Evolutionary conservation across 2,797 vertebrate genomes (phyloP).

Genomic region (Eulemur coronatus): DNA sequence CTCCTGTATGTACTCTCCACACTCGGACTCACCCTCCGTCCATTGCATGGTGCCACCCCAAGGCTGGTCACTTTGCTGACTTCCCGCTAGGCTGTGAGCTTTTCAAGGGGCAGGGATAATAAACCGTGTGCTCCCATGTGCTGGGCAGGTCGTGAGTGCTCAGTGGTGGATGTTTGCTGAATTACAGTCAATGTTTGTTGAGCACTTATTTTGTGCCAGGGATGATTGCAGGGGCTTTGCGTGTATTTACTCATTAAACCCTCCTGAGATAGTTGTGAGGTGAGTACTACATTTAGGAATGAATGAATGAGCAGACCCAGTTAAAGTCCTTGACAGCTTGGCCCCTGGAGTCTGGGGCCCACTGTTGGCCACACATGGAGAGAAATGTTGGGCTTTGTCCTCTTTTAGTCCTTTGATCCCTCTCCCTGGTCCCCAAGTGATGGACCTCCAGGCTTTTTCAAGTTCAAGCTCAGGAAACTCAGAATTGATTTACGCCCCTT

Average conservation of each 20-base stretch:
- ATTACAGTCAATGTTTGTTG: not conserved
- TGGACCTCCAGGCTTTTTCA: not conserved
- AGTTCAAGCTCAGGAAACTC: not conserved
- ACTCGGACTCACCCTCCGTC: too few relatives aligned
- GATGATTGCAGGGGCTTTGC: not conserved
- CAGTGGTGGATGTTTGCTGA: not conserved
- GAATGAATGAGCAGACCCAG: not conserved
- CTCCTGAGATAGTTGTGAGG: not conserved
- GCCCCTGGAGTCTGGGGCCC: not conserved
- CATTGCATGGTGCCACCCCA: rapidly evolving
- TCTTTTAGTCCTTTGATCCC: not conserved
- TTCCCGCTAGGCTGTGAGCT: not conserved
- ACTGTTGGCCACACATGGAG: too few relatives aligned
- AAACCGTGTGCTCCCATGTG: not conserved
- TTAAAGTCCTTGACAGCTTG: not conserved
- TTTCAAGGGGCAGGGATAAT: too few relatives aligned
- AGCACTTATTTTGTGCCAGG: too few relatives aligned
- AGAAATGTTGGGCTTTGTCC: not conserved
- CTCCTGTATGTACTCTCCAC: not conserved
- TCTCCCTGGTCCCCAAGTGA: not conserved
- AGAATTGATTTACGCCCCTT: not conserved
- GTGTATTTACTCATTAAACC: not conserved
- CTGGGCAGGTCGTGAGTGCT: not conserved
- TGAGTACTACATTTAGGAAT: not conserved
- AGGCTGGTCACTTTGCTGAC: not conserved